Evolutionary conservation across 2,888 invertebrate genomes (phyloP), one percentile per base, ranked within the genome.

Genomic region (Plebejus argus): DNA sequence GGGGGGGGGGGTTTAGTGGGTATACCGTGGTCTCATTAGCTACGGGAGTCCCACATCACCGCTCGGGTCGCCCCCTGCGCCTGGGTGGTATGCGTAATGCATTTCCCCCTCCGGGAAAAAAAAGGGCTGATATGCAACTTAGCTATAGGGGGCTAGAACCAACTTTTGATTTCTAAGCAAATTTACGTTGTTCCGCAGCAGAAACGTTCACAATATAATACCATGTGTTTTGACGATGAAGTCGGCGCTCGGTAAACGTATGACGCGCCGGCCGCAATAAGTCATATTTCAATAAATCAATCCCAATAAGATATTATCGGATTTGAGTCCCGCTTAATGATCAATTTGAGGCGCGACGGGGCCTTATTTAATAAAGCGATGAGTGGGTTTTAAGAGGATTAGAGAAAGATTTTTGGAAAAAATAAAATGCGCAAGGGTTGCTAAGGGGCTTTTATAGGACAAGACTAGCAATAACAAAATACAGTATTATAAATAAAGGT

Each of bases 211-310:
- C 66, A 66, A 33, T 66, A 66, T 6, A 66, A 15, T 4, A 6
- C 66, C 28, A 33, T 66, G 18, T 66, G 15, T 66, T 66, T 20
- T 15, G 1, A 66, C 12, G 53, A 15, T 53, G 28, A 53, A 28
- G 12, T 74, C 74, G 3, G 23, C 23, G 28, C 66, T 66, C 66
- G 18, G 28, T 23, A 23, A 61, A 61, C 12, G 61, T 61, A 23
- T 23, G 72, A 39, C 20, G 15, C 74, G 74, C 23, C 28, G 23
- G 74, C 23, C 74, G 74, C 74, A 74, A 74, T 49, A 74, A 74
- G 74, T 74, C 15, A 74, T 53, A 74, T 74, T 74, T 74, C 74
- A 53, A 74, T 28, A 53, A 74, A 53, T 74, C 74, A 74, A 74
- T 74, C 23, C 53, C 74, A 49, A 74, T 49, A 49, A 53, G 74